phyloP scores from a whole-genome alignment of 2,888 invertebrate species.

The Apamea monoglypha region DNA sequence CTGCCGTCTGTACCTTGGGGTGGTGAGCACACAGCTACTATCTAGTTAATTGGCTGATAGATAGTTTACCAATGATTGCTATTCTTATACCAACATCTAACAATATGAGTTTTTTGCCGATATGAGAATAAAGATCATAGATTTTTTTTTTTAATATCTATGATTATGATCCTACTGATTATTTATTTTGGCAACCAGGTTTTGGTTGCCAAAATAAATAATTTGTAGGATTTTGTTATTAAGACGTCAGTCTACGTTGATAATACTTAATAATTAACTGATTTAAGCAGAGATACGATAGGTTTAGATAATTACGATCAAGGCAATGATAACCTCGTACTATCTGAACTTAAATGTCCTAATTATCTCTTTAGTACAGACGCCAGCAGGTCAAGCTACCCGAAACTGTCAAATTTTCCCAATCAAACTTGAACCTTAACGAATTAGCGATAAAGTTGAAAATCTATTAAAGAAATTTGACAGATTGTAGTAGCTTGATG shows the following conservation, averaged over 20 bases:
- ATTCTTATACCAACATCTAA: not conserved
- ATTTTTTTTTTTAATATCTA: no score
- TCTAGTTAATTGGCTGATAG: not conserved
- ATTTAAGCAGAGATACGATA: not conserved
- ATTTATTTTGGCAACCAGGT: no score
- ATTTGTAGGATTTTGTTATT: not conserved
- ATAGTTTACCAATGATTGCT: not conserved
- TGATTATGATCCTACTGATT: no score
- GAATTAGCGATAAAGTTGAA: no score
- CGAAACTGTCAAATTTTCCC: no score
- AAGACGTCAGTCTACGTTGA: not conserved
- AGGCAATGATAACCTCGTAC: not conserved
- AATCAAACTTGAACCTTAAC: no score
- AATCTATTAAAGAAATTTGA: no score
- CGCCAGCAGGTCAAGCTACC: no score
- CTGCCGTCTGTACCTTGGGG: not conserved
- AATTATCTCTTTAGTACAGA: no score
- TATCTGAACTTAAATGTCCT: not conserved
- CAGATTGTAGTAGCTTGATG: no score
- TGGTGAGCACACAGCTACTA: not conserved
- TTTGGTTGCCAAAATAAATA: not conserved
- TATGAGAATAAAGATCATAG: not conserved
- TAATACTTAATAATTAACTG: not conserved
- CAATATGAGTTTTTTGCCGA: no score
- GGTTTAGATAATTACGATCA: slow-evolving; percentile 9